These are phyloP conservation scores for Drosophila neoperkinsi DNA, from an alignment of 2,888 invertebrate species.

Conservation along the genomic window DNA sequence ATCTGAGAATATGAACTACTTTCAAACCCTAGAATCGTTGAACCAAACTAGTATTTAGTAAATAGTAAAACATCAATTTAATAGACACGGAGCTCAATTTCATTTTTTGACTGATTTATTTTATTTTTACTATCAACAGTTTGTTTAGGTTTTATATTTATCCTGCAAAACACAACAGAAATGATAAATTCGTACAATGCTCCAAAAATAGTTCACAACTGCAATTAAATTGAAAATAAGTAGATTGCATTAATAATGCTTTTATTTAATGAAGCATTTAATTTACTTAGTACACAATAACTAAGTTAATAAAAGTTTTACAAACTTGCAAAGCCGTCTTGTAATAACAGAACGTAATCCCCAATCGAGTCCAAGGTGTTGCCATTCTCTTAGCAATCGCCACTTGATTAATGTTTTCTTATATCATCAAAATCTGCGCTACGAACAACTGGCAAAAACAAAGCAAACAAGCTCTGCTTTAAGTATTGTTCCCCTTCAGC, in stretches of 20 bases:
- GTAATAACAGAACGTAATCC: constrained; percentile 4
- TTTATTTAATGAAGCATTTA: background rate
- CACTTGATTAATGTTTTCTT: constrained; percentile 45
- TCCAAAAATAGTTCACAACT: background rate
- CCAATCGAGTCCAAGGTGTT: background rate
- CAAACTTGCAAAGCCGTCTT: background rate
- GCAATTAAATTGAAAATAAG: background rate
- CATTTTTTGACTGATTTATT: background rate
- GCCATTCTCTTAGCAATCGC: constrained; percentile 2
- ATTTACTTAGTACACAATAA: background rate
- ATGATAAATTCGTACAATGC: background rate
- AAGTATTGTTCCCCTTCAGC: constrained; percentile 26
- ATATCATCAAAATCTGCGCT: constrained; percentile 29
- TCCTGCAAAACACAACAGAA: background rate
- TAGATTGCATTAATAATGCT: background rate
- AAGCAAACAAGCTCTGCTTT: constrained; percentile 27
- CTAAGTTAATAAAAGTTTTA: constrained; percentile 2
- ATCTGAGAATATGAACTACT: background rate
- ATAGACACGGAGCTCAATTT: too few relatives aligned
- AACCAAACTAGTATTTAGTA: too few relatives aligned
- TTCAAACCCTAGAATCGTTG: too few relatives aligned
- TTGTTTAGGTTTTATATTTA: too few relatives aligned
- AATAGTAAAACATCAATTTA: background rate
- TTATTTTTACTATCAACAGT: background rate
- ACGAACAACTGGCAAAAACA: constrained; percentile 31